Conservation (phyloP, 2,113 vertebrate genomes). For the Pterophyllum scalare region DNA sequence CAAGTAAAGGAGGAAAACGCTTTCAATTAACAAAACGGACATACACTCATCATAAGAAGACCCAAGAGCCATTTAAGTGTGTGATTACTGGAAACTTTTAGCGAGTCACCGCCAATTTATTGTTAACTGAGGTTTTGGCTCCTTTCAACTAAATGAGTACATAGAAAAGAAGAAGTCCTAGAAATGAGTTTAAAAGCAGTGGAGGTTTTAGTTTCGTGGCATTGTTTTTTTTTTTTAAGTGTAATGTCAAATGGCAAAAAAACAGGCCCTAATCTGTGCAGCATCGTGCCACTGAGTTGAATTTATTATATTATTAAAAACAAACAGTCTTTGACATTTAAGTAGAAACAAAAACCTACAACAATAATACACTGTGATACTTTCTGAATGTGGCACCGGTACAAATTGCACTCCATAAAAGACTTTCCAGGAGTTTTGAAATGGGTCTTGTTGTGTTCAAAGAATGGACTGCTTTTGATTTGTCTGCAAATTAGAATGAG, state of each 20-base stretch:
- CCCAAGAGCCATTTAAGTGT: background rate
- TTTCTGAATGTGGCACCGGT: background rate
- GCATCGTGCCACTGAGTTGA: background rate
- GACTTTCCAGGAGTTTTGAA: conserved; percentile 15
- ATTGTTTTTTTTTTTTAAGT: background rate
- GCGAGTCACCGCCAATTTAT: background rate
- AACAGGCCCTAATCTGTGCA: background rate
- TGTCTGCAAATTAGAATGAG: conserved; percentile 35
- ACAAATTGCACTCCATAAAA: background rate
- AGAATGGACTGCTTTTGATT: conserved; percentile 12
- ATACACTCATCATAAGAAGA: background rate
- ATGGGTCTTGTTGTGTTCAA: background rate
- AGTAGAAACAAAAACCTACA: background rate
- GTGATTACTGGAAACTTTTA: background rate
- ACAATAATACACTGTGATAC: background rate
- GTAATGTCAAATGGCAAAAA: background rate
- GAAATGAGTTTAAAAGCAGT: background rate
- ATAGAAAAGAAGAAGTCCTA: background rate
- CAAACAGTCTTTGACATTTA: conserved; percentile 14
- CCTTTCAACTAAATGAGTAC: background rate
- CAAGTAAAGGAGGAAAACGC: background rate
- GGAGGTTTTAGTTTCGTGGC: background rate
- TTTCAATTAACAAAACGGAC: background rate
- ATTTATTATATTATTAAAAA: background rate
- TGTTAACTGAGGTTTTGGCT: background rate